Base-by-base conservation (phyloP, 2,888 invertebrate genomes). In the Pachymerium ferrugineum region DNA sequence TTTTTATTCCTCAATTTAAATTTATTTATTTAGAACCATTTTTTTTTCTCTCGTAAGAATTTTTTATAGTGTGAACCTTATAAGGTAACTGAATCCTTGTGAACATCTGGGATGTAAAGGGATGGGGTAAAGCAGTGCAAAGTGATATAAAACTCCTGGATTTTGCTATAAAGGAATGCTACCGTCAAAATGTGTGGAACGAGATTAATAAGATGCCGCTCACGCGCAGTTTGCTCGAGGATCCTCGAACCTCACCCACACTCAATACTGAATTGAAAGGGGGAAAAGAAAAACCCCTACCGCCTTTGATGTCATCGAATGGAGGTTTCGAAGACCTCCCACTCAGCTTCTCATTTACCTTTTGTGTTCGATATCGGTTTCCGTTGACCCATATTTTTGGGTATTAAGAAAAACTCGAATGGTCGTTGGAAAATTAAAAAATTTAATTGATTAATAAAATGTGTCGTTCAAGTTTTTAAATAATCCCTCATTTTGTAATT, bases 281-380 rank as follows among this genome's bases (percentile, higher is more conserved):
- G 47, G 16, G 6, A 54, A 54, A 54, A 19, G 16, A 54, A 54
- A 62, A 25, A 62, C 62, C 25, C 62, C n/a, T n/a, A n/a, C n/a
- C 62, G 62, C 62, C 62, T 62, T 62, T 62, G 62, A 62, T 62
- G 62, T 62, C 62, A 62, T 62, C 62, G 62, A 62, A 62, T 62
- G 25, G 25, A 62, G 10, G 38, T 62, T 47, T 62, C 1, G 10
- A n/a, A 62, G 62, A 62, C 62, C 62, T 62, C 62, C 62, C 62
- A 62, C 62, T 62, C 62, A 14, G 62, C 22, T 22, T 62, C 12
- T 62, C 25, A 28, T 62, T 62, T 62, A 62, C 62, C 62, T 62
- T 62, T 28, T 62, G 25, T 28, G 28, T 62, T 47, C 47, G 16
- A 12, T 47, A 22, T 47, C n/a, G n/a, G n/a, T 47, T 47, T 47